Base-by-base conservation (phyloP, 2,797 vertebrate genomes). In the Coracias cyanogaster region DNA sequence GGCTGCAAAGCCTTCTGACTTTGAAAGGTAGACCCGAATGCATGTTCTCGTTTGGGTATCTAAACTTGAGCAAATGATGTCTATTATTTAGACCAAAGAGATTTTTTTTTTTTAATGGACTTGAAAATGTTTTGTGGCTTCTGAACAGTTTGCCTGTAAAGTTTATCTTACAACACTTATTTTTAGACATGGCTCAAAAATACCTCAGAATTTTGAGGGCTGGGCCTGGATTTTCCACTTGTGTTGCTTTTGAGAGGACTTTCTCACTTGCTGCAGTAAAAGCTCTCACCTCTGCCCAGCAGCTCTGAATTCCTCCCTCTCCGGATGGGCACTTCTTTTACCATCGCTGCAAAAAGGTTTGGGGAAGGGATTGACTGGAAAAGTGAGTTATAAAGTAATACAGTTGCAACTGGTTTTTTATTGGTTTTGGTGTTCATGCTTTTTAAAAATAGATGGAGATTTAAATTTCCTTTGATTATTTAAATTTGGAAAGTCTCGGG, bases 181-280 rank as follows among this genome's bases (percentile, higher is more conserved):
- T 87, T 96, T 87, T 48, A 64, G 80, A 85, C 48, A 64, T 48
- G 48, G 48, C 70, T 90, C 51, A 91, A 85, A 92, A 94, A 82
- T 82, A 92, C 82, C 67, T 91, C 58, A 82, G 74, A 94, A 76
- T 89, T 93, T 95, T 48, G 58, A 87, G 82, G 91, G 78, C 15
- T 58, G 54, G 84, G 78, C 48, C 71, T 86, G 91, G 80, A 83
- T 95, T 96, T 96, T 88, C 77, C 24, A 0, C 49, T 67, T 9
- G 0, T 51, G 57, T 41, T 85, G 26, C 45, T 78, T 82, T 92
- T 77, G 22, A 89, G 69, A 91, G 80, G 76, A 80, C 37, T 90
- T 88, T 87, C 72, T 93, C 61, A 15, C 58, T 73, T 45, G 29
- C 12, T 46, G 41, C 51, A 70, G 54, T 82, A 78, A 77, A 71